Percentiles rank a stretch among this genome's conserved stretches.
Evolutionary conservation across 2,888 invertebrate species (phyloP).

Genomic region (Tipula lateralis): DNA sequence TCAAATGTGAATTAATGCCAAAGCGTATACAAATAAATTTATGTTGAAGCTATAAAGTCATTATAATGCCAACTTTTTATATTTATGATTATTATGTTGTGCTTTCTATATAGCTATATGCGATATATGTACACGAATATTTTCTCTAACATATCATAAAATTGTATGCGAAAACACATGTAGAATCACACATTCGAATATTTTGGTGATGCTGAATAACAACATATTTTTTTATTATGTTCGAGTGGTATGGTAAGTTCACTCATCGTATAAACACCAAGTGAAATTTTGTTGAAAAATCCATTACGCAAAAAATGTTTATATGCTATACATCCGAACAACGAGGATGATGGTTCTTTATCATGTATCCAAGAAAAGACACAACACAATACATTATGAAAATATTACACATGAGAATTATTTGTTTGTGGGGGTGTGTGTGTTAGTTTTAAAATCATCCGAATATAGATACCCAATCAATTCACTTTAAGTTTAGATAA

Average conservation of each 20-base stretch:
- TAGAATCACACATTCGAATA: conserved; percentile 4
- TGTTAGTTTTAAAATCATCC: not conserved
- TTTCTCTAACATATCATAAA: not conserved
- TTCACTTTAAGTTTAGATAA: not conserved
- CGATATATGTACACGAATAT: not conserved
- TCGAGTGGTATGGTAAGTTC: not conserved
- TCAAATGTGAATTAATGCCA: not conserved
- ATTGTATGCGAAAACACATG: not conserved
- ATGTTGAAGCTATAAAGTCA: not conserved
- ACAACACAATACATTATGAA: not conserved
- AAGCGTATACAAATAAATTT: not conserved
- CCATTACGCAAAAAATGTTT: not conserved
- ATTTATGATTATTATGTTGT: not conserved
- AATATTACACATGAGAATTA: not conserved
- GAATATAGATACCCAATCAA: conserved; percentile 12
- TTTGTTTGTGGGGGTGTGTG: not conserved
- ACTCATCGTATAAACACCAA: not conserved
- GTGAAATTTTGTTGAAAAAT: not conserved
- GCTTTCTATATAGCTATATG: not conserved
- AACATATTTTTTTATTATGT: not conserved
- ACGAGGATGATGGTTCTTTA: not conserved
- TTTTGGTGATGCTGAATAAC: not conserved
- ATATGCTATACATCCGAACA: not conserved
- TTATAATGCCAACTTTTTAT: not conserved
- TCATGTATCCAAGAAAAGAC: not conserved